Conservation (phyloP, 1,140 invertebrate genomes). For the Nephotettix cincticeps region DNA sequence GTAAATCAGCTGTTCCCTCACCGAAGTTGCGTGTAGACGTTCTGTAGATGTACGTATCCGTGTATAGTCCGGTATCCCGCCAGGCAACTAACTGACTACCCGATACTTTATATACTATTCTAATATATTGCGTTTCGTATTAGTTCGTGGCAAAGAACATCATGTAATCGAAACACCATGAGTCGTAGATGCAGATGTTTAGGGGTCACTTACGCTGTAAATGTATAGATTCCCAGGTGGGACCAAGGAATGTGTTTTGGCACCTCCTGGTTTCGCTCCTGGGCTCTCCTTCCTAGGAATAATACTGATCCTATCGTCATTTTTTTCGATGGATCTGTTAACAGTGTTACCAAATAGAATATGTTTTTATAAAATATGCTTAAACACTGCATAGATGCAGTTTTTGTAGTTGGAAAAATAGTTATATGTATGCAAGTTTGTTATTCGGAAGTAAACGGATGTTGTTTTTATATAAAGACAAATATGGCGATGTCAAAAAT, state of each 20-base stretch:
- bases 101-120: background rate
- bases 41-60: background rate
- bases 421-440: too few species aligned
- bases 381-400: background rate
- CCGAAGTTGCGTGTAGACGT: background rate
- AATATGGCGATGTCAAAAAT: too few species aligned
- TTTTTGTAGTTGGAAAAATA: background rate
- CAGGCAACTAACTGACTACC: background rate
- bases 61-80: background rate
- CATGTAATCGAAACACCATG: conserved; percentile 17
- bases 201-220: background rate
- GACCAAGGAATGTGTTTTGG: background rate
- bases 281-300: background rate
- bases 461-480: too few species aligned
- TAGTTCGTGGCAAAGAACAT: background rate
- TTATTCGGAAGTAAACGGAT: too few species aligned
- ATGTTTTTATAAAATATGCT: background rate
- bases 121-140: background rate
- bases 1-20: background rate
- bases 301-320: background rate
- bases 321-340: background rate
- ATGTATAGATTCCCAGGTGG: background rate
- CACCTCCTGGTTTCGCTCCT: background rate
- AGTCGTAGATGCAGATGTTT: background rate
- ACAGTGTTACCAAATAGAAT: background rate